Conservation (phyloP, 2,888 invertebrate genomes). For the Mimas tiliae region DNA sequence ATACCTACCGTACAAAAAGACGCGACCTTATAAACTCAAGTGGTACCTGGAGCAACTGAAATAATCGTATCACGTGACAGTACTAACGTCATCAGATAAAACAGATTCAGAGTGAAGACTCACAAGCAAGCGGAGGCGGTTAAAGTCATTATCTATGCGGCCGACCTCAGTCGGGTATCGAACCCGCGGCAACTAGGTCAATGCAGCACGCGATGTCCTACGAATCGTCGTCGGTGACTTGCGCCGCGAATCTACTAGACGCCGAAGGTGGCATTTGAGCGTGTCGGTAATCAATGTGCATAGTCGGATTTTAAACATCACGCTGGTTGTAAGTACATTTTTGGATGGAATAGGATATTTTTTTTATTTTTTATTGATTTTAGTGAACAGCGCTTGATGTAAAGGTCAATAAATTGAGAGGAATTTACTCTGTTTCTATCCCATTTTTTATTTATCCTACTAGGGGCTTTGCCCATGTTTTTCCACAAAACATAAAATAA, state of each 20-base stretch:
- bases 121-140: conserved; percentile 54
- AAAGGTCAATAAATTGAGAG: neutral
- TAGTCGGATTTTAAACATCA: neutral
- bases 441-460: no score
- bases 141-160: conserved; percentile 65
- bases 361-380: no score
- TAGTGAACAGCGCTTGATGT: neutral
- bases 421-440: no score
- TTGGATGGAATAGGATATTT: neutral
- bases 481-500: no score
- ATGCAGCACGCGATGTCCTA: conserved; percentile 72
- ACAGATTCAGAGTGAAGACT: conserved; percentile 55
- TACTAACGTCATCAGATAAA: conserved; percentile 50
- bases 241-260: conserved; percentile 36
- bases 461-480: no score
- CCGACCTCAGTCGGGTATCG: conserved; percentile 76
- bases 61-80: conserved; percentile 33
- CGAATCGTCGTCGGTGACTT: conserved; percentile 48
- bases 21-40: conserved; percentile 13
- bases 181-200: conserved; percentile 77
- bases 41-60: conserved; percentile 25
- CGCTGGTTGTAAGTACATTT: neutral
- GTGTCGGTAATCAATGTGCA: neutral
- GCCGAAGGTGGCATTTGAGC: conserved; percentile 14
- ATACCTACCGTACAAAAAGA: neutral